Evolutionary conservation across 2,888 invertebrate genomes (phyloP).

Genomic region (Rambutsinella grinnellia): DNA sequence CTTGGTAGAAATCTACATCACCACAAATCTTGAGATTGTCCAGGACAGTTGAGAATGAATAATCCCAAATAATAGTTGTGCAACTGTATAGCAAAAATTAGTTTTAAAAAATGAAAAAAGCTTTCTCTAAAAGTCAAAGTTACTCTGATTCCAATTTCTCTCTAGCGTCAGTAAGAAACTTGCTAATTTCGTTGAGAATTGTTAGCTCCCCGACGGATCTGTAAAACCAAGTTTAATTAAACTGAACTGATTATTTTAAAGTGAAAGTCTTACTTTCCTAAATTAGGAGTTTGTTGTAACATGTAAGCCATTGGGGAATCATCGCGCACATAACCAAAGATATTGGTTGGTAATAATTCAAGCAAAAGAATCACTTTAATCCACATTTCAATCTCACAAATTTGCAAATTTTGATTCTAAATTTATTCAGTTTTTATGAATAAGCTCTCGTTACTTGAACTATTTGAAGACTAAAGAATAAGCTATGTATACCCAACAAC

Average conservation of each 20-base stretch:
- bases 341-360: too few species aligned
- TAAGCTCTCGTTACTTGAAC: too few species aligned
- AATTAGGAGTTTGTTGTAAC: neutral
- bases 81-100: slow-evolving; percentile 41
- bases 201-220: slow-evolving; percentile 38
- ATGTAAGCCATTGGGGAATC: too few species aligned
- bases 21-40: slow-evolving; percentile 53
- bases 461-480: too few species aligned
- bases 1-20: slow-evolving; percentile 5
- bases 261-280: neutral
- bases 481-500: too few species aligned
- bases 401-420: too few species aligned
- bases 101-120: neutral
- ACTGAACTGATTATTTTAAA: neutral
- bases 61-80: slow-evolving; percentile 59
- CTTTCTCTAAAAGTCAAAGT: neutral
- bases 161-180: slow-evolving; percentile 56
- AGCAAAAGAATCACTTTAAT: too few species aligned
- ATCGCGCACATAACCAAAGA: too few species aligned
- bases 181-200: slow-evolving; percentile 53
- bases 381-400: too few species aligned
- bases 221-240: too few species aligned
- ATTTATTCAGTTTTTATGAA: too few species aligned
- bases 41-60: slow-evolving; percentile 38
- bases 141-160: slow-evolving; percentile 61